These are phyloP conservation scores for Hydropsyche betteni DNA, from an alignment of 2,888 invertebrate genomes.

Conservation along the genomic window DNA sequence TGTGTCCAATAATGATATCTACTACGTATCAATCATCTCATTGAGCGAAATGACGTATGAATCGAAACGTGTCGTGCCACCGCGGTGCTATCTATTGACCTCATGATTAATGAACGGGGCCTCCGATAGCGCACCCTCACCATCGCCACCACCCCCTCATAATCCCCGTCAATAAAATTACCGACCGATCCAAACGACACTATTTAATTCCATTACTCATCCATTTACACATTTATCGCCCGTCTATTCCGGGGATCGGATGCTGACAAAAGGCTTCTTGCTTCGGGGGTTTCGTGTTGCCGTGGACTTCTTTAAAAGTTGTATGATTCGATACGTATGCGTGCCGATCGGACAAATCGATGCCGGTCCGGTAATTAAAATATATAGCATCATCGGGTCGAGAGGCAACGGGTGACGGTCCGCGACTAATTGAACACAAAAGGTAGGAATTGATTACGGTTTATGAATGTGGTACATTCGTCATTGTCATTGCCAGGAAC, in stretches of 20 bases:
- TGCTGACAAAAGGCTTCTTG: slow-evolving; percentile 25
- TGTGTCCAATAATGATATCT: slow-evolving; percentile 45
- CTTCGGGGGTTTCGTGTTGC: not conserved
- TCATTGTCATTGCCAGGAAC: slow-evolving; percentile 46
- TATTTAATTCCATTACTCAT: slow-evolving; percentile 35
- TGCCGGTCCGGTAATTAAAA: slow-evolving; percentile 32
- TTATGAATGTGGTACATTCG: slow-evolving; percentile 45
- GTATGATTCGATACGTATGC: not conserved
- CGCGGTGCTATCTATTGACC: slow-evolving; percentile 48
- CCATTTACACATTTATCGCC: slow-evolving; percentile 34
- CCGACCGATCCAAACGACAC: slow-evolving; percentile 20
- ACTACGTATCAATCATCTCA: slow-evolving; percentile 45
- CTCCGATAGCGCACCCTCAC: slow-evolving; percentile 1
- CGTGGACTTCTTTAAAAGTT: too few species aligned
- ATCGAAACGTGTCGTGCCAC: slow-evolving; percentile 33
- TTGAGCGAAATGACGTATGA: slow-evolving; percentile 40
- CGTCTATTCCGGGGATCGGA: slow-evolving; percentile 19
- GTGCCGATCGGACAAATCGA: slow-evolving; percentile 14
- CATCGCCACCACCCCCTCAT: not conserved
- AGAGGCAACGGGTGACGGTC: slow-evolving; percentile 24
- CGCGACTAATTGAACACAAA: slow-evolving; percentile 43
- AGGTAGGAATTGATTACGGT: slow-evolving; percentile 44
- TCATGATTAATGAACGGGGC: slow-evolving; percentile 48
- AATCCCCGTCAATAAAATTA: slow-evolving; percentile 1
- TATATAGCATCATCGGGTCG: slow-evolving; percentile 35